Evolutionary conservation across 2,113 vertebrate genomes (phyloP), one percentile per base, ranked within the genome.

Genomic region (Zapornia atra): DNA sequence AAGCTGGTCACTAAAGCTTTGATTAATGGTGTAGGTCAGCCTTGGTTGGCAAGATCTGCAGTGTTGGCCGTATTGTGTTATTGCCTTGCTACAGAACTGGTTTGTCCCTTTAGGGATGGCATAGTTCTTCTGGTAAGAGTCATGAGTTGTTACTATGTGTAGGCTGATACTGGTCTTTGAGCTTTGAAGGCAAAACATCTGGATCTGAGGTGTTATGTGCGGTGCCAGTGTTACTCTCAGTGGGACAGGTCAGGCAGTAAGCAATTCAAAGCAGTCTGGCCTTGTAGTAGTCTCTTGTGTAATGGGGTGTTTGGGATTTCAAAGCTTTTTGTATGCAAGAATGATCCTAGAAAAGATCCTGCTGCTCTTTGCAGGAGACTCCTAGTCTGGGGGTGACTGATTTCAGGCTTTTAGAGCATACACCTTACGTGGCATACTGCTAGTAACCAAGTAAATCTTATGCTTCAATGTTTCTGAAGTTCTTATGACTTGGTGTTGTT

Each of bases 51-150:
- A 57, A 46, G n/a, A 22, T 72, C 22, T 63, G 66, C 29, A n/a
- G 0, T 38, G 34, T 3, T 75, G 51, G 36, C 29, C 5, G 1
- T 5, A 5, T 34, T 54, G n/a, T 50, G 2, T 6, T 64, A 14
- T 4, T 54, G 38, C 61, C 17, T 70, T 29, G 6, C 42, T 57
- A 10, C 13, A 65, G 63, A 38, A 72, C 2, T 59, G 51, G 5
- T 61, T 78, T 38, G n/a, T 87, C 63, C 10, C 18, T 51, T 34
- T 51, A 6, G 28, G 25, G 10, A 28, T 29, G 38, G 5, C 1
- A 1, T 15, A 10, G 42, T 17, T 63, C 12, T 33, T 60, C 26
- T 46, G 44, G 44, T 19, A 18, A 46, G 44, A 46, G 31, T 79
- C 19, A 1, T 17, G n/a, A 1, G 4, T 26, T 76, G 57, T 79